Conservation (phyloP, 2,113 vertebrate species). For the Dipodomys merriami region DNA sequence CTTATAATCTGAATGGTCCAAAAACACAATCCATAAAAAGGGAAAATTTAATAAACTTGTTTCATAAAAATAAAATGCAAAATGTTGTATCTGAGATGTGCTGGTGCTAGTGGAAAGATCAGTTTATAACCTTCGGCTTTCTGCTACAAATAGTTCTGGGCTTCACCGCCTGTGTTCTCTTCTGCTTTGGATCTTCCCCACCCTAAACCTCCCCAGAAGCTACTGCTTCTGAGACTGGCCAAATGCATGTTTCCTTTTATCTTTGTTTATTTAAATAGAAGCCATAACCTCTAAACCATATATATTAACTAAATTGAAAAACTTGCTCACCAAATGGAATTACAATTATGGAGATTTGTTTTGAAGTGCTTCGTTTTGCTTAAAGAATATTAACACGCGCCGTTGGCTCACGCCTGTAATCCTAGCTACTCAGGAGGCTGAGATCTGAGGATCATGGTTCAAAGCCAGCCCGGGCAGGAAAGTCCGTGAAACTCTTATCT, state of each 20-base stretch:
- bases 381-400: not conserved
- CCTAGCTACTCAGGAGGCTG: no score
- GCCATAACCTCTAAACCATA: not conserved
- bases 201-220: not conserved
- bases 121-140: not conserved
- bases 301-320: not conserved
- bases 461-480: no score
- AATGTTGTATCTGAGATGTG: not conserved
- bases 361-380: not conserved
- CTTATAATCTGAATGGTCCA: no score
- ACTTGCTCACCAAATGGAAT: not conserved
- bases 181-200: not conserved
- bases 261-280: not conserved
- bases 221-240: not conserved
- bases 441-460: no score
- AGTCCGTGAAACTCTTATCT: no score
- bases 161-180: rapidly evolving
- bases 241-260: not conserved
- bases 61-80: not conserved
- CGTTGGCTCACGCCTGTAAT: no score
- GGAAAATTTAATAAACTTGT: no score
- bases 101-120: not conserved
- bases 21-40: no score
- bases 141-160: not conserved
- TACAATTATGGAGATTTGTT: not conserved